Evolutionary conservation across 2,797 vertebrate genomes (phyloP).

Genomic region (Malurus splendens): DNA sequence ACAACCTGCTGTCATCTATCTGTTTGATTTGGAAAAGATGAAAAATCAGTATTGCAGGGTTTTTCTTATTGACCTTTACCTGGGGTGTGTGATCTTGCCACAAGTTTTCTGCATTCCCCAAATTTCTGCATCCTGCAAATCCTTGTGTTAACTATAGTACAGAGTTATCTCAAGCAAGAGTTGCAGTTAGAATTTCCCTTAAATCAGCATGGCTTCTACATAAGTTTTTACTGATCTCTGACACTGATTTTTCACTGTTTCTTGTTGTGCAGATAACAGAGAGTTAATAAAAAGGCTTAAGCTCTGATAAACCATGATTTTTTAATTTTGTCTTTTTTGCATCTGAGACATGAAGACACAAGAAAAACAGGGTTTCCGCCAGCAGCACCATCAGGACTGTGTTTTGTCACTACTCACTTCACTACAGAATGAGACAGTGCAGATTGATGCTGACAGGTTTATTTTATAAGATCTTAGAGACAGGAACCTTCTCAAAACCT

Average conservation of each 20-base stretch:
- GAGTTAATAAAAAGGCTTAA: neutral
- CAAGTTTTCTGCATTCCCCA: neutral
- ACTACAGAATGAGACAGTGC: neutral
- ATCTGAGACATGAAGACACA: neutral
- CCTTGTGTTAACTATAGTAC: neutral
- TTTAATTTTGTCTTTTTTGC: neutral
- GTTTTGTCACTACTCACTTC: neutral
- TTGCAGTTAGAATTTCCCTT: neutral
- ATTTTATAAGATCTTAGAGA: neutral
- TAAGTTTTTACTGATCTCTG: neutral
- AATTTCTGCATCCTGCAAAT: neutral
- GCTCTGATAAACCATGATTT: accelerated
- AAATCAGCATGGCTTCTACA: neutral
- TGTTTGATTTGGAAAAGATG: neutral
- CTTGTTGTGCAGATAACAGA: neutral
- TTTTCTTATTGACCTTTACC: neutral
- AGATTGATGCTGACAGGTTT: neutral
- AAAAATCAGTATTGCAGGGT: neutral
- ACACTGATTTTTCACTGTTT: neutral
- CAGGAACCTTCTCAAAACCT: neutral
- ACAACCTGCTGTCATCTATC: neutral
- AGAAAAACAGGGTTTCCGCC: neutral
- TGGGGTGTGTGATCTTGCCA: neutral
- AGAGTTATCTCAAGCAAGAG: neutral
- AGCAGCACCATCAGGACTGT: neutral